phyloP scores from a whole-genome alignment of 2,888 invertebrate genomes.

The Conchocele bisecta region DNA sequence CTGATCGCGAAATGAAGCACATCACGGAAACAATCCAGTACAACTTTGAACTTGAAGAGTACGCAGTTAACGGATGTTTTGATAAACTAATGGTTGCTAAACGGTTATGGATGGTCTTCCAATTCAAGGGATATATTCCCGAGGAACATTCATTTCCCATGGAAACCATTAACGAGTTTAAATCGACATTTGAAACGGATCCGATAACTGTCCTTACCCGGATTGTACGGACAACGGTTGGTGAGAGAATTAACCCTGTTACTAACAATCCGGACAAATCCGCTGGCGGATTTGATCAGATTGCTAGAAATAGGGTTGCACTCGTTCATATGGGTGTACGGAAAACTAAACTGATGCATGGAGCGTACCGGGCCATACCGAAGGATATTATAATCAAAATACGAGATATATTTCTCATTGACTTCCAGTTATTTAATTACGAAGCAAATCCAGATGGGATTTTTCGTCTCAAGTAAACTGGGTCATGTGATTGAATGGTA shows the following conservation, averaged over 20 bases:
- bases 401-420: conserved; percentile 34
- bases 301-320: not conserved
- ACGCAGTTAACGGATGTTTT: conserved; percentile 31
- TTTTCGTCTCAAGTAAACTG: too few relatives aligned
- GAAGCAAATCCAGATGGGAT: conserved; percentile 6
- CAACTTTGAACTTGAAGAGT: conserved; percentile 44
- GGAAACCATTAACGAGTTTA: not conserved
- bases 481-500: too few relatives aligned
- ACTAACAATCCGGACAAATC: too few relatives aligned
- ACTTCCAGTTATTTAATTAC: conserved; percentile 60
- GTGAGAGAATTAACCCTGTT: too few relatives aligned
- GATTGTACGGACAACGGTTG: too few relatives aligned
- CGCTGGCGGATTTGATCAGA: not conserved
- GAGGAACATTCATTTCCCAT: conserved; percentile 14
- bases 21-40: conserved; percentile 45
- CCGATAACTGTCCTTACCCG: too few relatives aligned
- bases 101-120: conserved; percentile 53
- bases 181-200: too few relatives aligned
- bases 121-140: conserved; percentile 58
- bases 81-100: conserved; percentile 30
- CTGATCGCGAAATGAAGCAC: conserved; percentile 40
- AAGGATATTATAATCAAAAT: conserved; percentile 8
- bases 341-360: conserved; percentile 6
- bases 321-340: not conserved
- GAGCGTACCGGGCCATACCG: conserved; percentile 43